phyloP scores from a whole-genome alignment of 2,888 invertebrate species.

The Harpalus rufipes region DNA sequence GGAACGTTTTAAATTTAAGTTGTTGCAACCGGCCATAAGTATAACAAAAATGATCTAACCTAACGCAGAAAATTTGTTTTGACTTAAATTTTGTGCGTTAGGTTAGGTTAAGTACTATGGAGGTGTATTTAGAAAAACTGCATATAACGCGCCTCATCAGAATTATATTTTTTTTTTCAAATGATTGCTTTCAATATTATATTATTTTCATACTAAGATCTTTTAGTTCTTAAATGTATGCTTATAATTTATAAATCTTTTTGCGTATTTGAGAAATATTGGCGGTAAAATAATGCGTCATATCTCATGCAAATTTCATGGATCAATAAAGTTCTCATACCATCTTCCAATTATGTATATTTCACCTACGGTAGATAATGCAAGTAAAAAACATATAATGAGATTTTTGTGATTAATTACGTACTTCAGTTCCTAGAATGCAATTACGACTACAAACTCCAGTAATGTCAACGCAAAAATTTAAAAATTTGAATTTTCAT shows the following conservation, averaged over 20 bases:
- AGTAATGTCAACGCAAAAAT: background rate
- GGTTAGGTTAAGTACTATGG: no score
- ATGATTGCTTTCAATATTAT: no score
- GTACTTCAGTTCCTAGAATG: background rate
- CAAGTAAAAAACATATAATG: background rate
- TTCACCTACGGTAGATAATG: background rate
- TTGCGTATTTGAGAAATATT: background rate
- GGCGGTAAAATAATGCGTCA: background rate
- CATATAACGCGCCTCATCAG: no score
- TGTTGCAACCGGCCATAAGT: no score
- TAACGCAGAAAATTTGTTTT: no score
- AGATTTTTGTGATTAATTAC: conserved; percentile 6
- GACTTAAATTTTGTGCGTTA: no score
- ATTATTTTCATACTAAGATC: no score
- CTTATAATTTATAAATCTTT: background rate
- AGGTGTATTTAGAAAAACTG: no score
- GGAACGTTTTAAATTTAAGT: no score
- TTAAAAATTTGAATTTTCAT: background rate
- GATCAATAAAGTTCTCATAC: background rate
- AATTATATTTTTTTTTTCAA: no score
- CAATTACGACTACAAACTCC: background rate
- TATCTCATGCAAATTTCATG: background rate
- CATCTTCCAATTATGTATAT: conserved; percentile 3
- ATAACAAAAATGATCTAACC: no score
- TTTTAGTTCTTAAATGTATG: background rate